Base-by-base conservation (phyloP, 1,140 invertebrate species). In the Patella vulgata region DNA sequence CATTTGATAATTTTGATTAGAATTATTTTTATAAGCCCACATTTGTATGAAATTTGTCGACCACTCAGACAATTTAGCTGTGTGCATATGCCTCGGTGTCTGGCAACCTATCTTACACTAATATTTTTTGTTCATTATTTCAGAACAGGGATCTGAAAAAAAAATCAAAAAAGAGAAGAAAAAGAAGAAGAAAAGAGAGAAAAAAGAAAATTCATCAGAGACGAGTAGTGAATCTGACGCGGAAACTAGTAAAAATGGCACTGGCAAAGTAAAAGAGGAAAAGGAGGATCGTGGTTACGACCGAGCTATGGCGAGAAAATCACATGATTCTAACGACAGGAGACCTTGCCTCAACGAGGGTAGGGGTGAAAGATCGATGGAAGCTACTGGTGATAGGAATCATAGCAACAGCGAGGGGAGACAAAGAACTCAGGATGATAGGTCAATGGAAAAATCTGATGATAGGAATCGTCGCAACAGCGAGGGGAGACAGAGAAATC, bases 111-210 rank as follows among this genome's bases (percentile, higher is more conserved):
- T n/a, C n/a, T n/a, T n/a, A n/a, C n/a, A n/a, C n/a, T n/a, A n/a
- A n/a, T n/a, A n/a, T n/a, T 21, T 44, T 44, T 21, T 25, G 27
- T 57, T 51, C 27, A 23, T 30, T 59, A 36, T 30, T 68, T 46
- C 50, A 65, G 59, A 68, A 21, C 67, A 74, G 53, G 65, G 63
- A 30, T 36, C 55, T 44, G 51, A 52, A 36, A 66, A 73, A 52
- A 58, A 67, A 33, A 68, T 67, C 44, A 73, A 70, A 51, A 66
- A 73, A 53, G 71, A 71, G 46, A 67, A 71, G 47, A 68, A 59
- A 25, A 77, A 75, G 44, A 68, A 73, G 51, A 64, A 74, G 40
- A 71, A 73, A 56, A 60, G 63, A 43, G 30, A 47, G 47, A 47
- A 51, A 55, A 43, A 42, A 51, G 14, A 65, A 57, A 52, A 57